Evolutionary conservation across 1,140 invertebrate genomes (phyloP).

Genomic region (Bombus vancouverensis): DNA sequence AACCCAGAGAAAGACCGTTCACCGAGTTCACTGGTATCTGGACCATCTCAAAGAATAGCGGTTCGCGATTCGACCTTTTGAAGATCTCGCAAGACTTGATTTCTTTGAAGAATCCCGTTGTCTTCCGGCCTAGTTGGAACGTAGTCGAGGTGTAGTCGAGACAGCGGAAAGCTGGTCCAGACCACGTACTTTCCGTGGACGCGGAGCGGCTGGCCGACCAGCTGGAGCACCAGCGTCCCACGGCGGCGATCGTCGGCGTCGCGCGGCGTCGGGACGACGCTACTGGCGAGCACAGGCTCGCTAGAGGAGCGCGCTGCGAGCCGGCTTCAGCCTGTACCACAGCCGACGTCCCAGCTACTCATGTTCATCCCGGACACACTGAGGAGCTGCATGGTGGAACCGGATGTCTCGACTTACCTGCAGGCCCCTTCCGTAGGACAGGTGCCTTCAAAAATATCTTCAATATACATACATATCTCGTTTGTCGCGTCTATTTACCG

Average conservation of each 20-base stretch:
- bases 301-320: conserved; percentile 45
- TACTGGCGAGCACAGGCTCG: conserved; percentile 25
- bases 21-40: neutral
- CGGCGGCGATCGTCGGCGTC: conserved; percentile 22
- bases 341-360: conserved; percentile 82
- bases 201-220: conserved; percentile 22
- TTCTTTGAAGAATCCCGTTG: neutral
- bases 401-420: conserved; percentile 91
- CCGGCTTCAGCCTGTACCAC: conserved; percentile 70
- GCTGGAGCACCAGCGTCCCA: conserved; percentile 7
- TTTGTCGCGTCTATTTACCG: neutral
- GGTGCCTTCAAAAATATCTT: conserved; percentile 81
- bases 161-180: neutral
- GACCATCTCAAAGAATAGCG: neutral
- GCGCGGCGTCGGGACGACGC: conserved; percentile 49
- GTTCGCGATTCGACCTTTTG: neutral
- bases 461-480: neutral
- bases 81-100: neutral
- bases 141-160: neutral
- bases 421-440: conserved; percentile 91
- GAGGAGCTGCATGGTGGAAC: conserved; percentile 92
- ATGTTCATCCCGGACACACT: conserved; percentile 92
- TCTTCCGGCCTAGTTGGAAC: neutral
- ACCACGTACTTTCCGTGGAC: conserved; percentile 7
- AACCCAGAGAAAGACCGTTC: neutral